phyloP scores from a whole-genome alignment of 2,888 invertebrate genomes.

The Notodonta dromedarius region DNA sequence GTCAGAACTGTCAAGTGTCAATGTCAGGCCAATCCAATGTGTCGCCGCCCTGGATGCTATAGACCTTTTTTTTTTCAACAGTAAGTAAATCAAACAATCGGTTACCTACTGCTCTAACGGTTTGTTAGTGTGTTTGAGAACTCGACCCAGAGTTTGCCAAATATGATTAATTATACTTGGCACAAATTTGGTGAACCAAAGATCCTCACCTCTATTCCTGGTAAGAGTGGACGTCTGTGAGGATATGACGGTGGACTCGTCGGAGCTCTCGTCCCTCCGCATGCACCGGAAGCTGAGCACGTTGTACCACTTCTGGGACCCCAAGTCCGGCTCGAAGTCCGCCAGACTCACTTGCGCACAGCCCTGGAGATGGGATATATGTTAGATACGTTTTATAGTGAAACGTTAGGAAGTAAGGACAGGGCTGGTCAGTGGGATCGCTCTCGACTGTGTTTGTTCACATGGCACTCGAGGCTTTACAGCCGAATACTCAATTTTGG shows the following conservation, averaged over 20 bases:
- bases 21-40: too few relatives aligned
- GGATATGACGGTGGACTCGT: conserved; percentile 98
- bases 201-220: conserved; percentile 88
- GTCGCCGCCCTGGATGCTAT: too few relatives aligned
- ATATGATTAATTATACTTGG: too few relatives aligned
- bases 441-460: conserved; percentile 75
- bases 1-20: too few relatives aligned
- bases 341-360: conserved; percentile 98
- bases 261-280: conserved; percentile 95
- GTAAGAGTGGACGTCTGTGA: conserved; percentile 98
- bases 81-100: too few relatives aligned
- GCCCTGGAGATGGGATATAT: conserved; percentile 85
- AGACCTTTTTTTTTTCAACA: too few relatives aligned
- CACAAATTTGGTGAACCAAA: too few relatives aligned
- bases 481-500: conserved; percentile 83
- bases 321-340: conserved; percentile 93
- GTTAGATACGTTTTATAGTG: neutral
- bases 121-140: neutral
- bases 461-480: conserved; percentile 77
- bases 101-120: neutral
- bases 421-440: conserved; percentile 64
- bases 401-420: neutral
- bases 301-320: conserved; percentile 96
- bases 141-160: too few relatives aligned
- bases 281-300: conserved; percentile 88